Conservation (phyloP, 2,888 invertebrate genomes). For the Patella ulyssiponensis region DNA sequence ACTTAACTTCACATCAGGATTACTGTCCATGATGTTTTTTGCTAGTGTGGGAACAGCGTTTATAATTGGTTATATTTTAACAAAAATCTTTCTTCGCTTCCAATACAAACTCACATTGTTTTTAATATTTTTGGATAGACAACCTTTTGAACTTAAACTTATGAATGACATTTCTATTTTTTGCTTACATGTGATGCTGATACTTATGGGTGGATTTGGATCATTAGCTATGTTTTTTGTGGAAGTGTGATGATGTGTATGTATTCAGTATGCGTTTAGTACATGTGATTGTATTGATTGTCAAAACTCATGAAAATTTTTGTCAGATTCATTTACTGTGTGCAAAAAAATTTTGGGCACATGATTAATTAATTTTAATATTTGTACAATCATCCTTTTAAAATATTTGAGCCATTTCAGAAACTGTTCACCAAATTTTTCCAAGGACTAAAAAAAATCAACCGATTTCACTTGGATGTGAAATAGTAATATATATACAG, state of each 20-base stretch:
- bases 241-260: conserved; percentile 16
- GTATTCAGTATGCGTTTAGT: no score
- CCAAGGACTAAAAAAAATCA: no score
- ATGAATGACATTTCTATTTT: conserved; percentile 18
- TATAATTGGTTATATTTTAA: conserved; percentile 16
- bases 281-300: no score
- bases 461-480: no score
- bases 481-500: no score
- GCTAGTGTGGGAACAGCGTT: conserved; percentile 11
- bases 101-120: conserved; percentile 23
- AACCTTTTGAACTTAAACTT: conserved; percentile 18
- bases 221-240: conserved; percentile 21
- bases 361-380: no score
- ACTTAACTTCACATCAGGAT: conserved; percentile 12
- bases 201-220: conserved; percentile 23
- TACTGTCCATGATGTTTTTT: conserved; percentile 15
- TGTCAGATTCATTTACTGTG: no score
- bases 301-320: no score
- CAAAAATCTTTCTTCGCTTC: conserved; percentile 23
- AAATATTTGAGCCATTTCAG: no score
- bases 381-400: no score
- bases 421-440: no score
- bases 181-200: conserved; percentile 19
- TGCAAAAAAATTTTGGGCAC: no score
- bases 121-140: conserved; percentile 18